A percentile compares a stretch with the other conserved stretches of the same genome.
Evolutionary conservation across 2,113 vertebrate genomes (phyloP).

Genomic region (Toxotes chatareus): DNA sequence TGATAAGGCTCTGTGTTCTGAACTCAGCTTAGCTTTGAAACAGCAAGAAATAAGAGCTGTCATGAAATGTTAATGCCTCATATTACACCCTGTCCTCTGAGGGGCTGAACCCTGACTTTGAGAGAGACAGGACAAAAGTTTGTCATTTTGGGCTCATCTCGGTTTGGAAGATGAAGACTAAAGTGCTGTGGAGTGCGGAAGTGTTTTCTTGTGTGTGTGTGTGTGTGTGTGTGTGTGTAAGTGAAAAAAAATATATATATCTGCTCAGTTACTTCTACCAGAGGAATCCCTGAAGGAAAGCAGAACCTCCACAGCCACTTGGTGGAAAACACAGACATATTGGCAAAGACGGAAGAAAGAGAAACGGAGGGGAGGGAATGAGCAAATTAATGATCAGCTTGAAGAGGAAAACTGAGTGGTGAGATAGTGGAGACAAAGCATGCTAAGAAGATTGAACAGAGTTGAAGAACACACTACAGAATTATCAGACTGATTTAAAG

Average conservation of each 20-base stretch:
- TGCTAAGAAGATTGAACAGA: background rate
- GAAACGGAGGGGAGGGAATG: background rate
- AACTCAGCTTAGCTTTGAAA: constrained; percentile 16
- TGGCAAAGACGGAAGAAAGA: background rate
- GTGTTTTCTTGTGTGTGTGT: constrained; percentile 5
- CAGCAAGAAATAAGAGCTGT: constrained; percentile 8
- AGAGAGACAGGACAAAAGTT: constrained; percentile 28
- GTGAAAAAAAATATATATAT: background rate
- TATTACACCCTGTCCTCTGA: constrained; percentile 2
- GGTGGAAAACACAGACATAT: background rate
- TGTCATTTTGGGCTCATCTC: constrained; percentile 40
- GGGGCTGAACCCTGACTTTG: constrained; percentile 25
- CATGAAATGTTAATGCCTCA: constrained; percentile 32
- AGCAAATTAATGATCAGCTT: background rate
- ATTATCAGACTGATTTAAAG: background rate
- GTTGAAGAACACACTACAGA: background rate
- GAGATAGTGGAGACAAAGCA: background rate
- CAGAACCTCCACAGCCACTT: background rate
- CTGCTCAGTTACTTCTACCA: background rate
- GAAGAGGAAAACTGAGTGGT: background rate
- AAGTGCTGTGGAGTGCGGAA: background rate
- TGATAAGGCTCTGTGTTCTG: constrained; percentile 2
- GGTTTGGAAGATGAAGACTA: constrained; percentile 23
- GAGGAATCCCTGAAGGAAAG: constrained; percentile 1
- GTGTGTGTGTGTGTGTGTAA: constrained; percentile 5